phyloP scores from a whole-genome alignment of 1,140 invertebrate genomes.

The Spodoptera frugiperda region DNA sequence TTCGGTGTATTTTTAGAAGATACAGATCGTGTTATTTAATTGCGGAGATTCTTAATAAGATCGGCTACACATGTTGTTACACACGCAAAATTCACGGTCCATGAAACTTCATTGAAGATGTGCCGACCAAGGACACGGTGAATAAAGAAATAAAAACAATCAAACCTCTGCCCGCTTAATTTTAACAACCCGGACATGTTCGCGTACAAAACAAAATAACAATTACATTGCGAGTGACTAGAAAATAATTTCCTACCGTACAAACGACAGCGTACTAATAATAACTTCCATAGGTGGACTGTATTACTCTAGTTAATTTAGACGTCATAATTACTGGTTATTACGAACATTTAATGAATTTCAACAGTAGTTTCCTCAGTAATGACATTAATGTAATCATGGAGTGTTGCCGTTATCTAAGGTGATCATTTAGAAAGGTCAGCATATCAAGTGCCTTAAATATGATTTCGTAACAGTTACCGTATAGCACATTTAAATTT shows the following conservation, averaged over 20 bases:
- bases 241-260: conserved; percentile 44
- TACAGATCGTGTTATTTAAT: not conserved
- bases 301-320: conserved; percentile 21
- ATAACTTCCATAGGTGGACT: conserved; percentile 23
- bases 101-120: conserved; percentile 60
- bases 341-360: conserved; percentile 13
- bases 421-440: conserved; percentile 29
- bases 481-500: conserved; percentile 63
- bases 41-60: not conserved
- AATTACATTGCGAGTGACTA: conserved; percentile 38
- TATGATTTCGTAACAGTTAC: conserved; percentile 49
- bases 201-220: conserved; percentile 34
- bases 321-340: conserved; percentile 17
- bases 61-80: conserved; percentile 18
- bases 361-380: not conserved
- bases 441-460: conserved; percentile 21
- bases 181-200: conserved; percentile 51
- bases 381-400: conserved; percentile 36
- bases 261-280: conserved; percentile 15
- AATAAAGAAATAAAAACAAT: conserved; percentile 55
- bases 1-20: not conserved
- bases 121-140: conserved; percentile 57
- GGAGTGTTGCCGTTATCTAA: conserved; percentile 27
- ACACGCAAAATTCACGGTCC: conserved; percentile 64
- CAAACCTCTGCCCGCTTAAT: conserved; percentile 41